phyloP scores from a whole-genome alignment of 2,888 invertebrate genomes.

The Epiperipatus broadwayi region DNA sequence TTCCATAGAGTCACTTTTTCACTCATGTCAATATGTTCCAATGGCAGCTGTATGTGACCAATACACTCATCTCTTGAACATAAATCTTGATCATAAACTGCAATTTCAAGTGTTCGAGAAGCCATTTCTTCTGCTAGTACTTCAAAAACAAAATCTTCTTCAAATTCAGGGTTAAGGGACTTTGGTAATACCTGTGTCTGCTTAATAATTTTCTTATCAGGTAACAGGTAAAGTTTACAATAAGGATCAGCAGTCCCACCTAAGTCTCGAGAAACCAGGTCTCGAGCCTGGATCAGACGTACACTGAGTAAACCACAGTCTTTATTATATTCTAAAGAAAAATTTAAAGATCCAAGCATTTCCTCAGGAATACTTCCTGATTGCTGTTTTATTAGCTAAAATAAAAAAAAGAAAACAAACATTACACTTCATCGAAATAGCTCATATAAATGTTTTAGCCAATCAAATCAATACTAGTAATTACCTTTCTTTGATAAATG shows the following conservation, averaged over 20 bases:
- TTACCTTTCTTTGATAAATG: slow-evolving; percentile 33
- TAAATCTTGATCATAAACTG: slow-evolving; percentile 44
- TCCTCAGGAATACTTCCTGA: slow-evolving; percentile 30
- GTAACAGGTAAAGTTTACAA: slow-evolving; percentile 36
- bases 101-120: slow-evolving; percentile 39
- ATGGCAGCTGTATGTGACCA: slow-evolving; percentile 39
- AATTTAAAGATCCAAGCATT: slow-evolving; percentile 40
- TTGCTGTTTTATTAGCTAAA: too few relatives aligned
- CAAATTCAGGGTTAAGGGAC: slow-evolving; percentile 45
- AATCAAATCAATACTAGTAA: neutral
- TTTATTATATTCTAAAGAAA: slow-evolving; percentile 41
- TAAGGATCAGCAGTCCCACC: slow-evolving; percentile 36
- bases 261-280: slow-evolving; percentile 23
- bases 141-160: slow-evolving; percentile 48
- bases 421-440: neutral
- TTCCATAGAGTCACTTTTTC: slow-evolving; percentile 39
- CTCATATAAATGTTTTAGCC: too few relatives aligned
- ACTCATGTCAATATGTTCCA: slow-evolving; percentile 38
- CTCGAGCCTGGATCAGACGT: slow-evolving; percentile 42
- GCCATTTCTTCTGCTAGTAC: slow-evolving; percentile 31
- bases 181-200: slow-evolving; percentile 43
- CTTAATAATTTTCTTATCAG: slow-evolving; percentile 41
- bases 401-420: too few relatives aligned
- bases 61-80: slow-evolving; percentile 43
- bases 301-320: slow-evolving; percentile 43